phyloP scores from a whole-genome alignment of 2,113 vertebrate species.

The Scomber japonicus region DNA sequence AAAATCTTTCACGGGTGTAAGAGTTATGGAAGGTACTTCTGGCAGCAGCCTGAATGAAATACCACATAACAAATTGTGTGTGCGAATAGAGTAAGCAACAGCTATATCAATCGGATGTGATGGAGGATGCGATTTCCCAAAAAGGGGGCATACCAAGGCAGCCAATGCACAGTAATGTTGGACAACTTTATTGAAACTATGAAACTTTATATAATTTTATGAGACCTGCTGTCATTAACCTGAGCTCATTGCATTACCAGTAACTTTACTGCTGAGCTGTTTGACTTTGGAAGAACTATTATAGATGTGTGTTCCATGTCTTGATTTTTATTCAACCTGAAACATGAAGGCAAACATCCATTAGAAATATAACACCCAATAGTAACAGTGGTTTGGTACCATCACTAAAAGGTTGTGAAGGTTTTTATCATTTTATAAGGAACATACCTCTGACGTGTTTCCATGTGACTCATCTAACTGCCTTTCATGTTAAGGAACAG shows the following conservation, averaged over 20 bases:
- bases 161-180: slow-evolving; percentile 57
- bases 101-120: slow-evolving; percentile 72
- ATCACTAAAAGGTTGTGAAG: slow-evolving; percentile 39
- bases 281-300: slow-evolving; percentile 72
- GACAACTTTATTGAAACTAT: slow-evolving; percentile 78
- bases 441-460: background rate
- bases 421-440: slow-evolving; percentile 27
- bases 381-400: slow-evolving; percentile 30
- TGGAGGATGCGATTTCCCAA: slow-evolving; percentile 70
- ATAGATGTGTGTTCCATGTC: slow-evolving; percentile 51
- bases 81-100: slow-evolving; percentile 76
- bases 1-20: slow-evolving; percentile 83
- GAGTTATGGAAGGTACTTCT: slow-evolving; percentile 83
- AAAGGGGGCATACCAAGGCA: slow-evolving; percentile 65
- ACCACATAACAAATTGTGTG: slow-evolving; percentile 79
- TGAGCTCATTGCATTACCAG: slow-evolving; percentile 67
- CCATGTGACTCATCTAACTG: background rate
- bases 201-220: slow-evolving; percentile 73
- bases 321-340: slow-evolving; percentile 72
- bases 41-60: slow-evolving; percentile 77
- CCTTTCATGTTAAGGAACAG: background rate
- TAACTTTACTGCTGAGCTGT: slow-evolving; percentile 63
- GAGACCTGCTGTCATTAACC: slow-evolving; percentile 73
- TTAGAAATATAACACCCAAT: slow-evolving; percentile 40
- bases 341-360: slow-evolving; percentile 62